Evolutionary conservation across 2,113 vertebrate species (phyloP).

Genomic region (Ceyx melanurus): DNA sequence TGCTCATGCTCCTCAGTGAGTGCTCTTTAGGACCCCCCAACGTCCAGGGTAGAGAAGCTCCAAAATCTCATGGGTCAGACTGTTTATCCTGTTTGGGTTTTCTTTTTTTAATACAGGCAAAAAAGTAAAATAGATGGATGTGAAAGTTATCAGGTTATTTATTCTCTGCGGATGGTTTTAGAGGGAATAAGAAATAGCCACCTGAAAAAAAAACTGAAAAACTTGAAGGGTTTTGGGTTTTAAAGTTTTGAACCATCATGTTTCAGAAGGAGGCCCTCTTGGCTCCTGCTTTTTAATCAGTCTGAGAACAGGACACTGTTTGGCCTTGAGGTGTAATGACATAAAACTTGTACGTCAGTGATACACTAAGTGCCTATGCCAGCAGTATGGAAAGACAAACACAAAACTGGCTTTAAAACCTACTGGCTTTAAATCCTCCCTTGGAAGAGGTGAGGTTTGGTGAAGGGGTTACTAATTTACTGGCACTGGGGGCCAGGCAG

Average conservation of each 20-base stretch:
- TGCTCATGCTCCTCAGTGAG: not conserved
- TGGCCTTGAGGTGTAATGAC: not conserved
- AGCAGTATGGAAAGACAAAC: not conserved
- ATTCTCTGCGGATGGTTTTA: not conserved
- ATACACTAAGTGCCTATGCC: constrained; percentile 66
- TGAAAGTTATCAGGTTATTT: constrained; percentile 75
- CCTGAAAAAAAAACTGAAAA: not conserved
- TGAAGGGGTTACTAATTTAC: not conserved
- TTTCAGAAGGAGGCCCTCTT: not conserved
- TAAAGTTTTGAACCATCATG: not conserved
- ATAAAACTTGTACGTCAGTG: not conserved
- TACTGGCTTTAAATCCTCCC: not conserved
- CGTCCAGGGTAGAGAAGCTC: not conserved
- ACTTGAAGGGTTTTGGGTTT: not conserved
- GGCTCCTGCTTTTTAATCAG: not conserved
- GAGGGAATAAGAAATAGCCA: not conserved
- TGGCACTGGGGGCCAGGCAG: not conserved
- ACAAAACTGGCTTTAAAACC: not conserved
- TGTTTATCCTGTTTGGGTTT: not conserved
- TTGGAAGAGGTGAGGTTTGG: not conserved
- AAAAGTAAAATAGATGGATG: constrained; percentile 34
- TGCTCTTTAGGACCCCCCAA: not conserved
- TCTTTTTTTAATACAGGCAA: constrained; percentile 49
- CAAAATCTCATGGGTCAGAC: not conserved
- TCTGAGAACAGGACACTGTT: constrained; percentile 12